Evolutionary conservation across 2,113 vertebrate species (phyloP).

Genomic region (Enhydra lutris): DNA sequence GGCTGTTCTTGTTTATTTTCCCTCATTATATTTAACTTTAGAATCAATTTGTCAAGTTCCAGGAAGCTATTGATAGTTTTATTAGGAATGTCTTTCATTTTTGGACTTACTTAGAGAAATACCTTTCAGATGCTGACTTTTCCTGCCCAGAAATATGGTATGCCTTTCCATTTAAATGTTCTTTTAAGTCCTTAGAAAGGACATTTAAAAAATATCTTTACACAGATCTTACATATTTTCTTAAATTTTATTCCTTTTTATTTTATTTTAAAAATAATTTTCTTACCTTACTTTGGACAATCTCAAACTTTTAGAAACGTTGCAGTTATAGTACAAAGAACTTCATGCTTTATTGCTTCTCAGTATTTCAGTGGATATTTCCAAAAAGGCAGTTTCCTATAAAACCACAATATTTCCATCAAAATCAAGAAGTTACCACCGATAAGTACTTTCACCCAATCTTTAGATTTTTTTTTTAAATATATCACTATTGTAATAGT

Average conservation of each 20-base stretch:
- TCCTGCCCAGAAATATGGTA: background rate
- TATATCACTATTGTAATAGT: background rate
- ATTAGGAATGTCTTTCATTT: background rate
- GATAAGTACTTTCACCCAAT: background rate
- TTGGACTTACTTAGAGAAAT: background rate
- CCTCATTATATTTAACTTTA: background rate
- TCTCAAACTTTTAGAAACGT: background rate
- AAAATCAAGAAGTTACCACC: background rate
- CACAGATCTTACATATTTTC: background rate
- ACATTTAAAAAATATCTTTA: background rate
- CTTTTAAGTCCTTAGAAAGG: background rate
- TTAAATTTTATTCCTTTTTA: background rate
- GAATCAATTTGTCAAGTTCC: background rate
- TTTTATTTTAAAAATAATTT: background rate
- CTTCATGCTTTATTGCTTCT: background rate
- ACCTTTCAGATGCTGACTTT: background rate
- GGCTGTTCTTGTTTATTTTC: background rate
- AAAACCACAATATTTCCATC: background rate
- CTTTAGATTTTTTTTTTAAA: background rate
- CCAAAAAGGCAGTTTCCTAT: background rate
- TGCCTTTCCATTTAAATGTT: background rate
- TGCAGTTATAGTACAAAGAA: background rate
- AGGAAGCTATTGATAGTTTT: background rate
- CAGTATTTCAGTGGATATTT: background rate
- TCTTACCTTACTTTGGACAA: background rate